phyloP scores from a whole-genome alignment of 2,797 vertebrate genomes.

The Sebastiscus tertius region DNA sequence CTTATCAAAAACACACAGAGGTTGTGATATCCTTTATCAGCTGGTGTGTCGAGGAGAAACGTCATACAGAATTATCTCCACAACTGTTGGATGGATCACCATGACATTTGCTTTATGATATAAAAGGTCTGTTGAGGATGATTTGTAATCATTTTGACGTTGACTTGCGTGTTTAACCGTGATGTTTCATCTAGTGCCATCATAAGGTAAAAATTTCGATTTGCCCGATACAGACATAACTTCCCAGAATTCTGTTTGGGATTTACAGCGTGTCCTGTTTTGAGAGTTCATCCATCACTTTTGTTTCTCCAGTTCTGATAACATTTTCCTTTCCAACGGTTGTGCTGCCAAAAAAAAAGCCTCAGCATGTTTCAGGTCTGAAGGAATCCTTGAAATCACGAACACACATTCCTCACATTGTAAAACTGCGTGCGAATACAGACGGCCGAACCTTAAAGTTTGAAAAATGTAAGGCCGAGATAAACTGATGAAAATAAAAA shows the following conservation, averaged over 20 bases:
- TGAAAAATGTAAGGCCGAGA: neutral
- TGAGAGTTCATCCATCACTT: neutral
- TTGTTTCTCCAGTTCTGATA: neutral
- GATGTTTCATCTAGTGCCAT: too few species aligned
- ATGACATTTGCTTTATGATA: too few species aligned
- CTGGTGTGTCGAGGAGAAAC: neutral
- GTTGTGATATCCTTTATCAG: neutral
- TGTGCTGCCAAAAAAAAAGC: neutral
- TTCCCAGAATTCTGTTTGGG: neutral
- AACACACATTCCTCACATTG: neutral
- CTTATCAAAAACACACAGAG: slow-evolving; percentile 33
- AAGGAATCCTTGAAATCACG: neutral
- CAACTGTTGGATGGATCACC: too few species aligned
- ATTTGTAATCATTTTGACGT: too few species aligned
- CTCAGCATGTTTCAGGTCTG: neutral
- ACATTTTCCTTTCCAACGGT: neutral
- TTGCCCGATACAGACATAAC: neutral
- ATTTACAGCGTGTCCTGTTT: neutral
- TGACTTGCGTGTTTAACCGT: too few species aligned
- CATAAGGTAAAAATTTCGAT: too few species aligned
- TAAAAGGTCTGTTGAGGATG: too few species aligned
- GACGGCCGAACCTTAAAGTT: neutral
- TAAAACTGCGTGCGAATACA: neutral
- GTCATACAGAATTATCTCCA: too few species aligned
- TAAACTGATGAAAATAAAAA: neutral